Conservation (phyloP, 1,140 invertebrate genomes). For the Caerostris extrusa region DNA sequence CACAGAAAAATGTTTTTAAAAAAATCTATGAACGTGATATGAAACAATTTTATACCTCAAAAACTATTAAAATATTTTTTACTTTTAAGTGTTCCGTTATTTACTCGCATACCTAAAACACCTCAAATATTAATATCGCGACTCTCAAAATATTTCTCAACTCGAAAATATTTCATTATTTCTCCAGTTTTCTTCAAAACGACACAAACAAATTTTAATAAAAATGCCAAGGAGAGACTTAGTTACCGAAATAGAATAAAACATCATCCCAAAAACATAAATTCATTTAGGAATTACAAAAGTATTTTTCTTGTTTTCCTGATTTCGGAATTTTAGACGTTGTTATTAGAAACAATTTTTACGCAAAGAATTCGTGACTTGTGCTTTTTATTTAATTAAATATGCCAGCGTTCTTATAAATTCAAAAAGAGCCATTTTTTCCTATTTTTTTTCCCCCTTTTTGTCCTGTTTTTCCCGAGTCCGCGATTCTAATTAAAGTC, state of each 20-base stretch:
- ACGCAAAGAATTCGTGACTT: neutral
- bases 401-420: constrained; percentile 60
- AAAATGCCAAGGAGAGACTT: neutral
- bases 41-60: too few relatives aligned
- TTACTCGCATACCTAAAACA: neutral
- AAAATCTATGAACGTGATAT: too few relatives aligned
- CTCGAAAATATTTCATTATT: neutral
- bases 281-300: neutral
- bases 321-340: neutral
- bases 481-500: constrained; percentile 57
- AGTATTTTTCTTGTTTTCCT: neutral
- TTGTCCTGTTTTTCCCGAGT: constrained; percentile 10
- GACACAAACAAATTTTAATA: neutral
- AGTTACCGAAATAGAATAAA: constrained; percentile 19
- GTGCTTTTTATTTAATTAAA: constrained; percentile 69
- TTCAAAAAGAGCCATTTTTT: constrained; percentile 33
- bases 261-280: neutral
- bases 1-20: too few relatives aligned
- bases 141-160: neutral
- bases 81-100: too few relatives aligned
- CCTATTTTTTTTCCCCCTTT: constrained; percentile 6
- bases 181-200: neutral
- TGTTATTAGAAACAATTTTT: constrained; percentile 44
- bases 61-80: too few relatives aligned
- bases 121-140: constrained; percentile 8